Evolutionary conservation across 1,140 invertebrate species (phyloP).

Genomic region (Dinothrombium tinctorium): DNA sequence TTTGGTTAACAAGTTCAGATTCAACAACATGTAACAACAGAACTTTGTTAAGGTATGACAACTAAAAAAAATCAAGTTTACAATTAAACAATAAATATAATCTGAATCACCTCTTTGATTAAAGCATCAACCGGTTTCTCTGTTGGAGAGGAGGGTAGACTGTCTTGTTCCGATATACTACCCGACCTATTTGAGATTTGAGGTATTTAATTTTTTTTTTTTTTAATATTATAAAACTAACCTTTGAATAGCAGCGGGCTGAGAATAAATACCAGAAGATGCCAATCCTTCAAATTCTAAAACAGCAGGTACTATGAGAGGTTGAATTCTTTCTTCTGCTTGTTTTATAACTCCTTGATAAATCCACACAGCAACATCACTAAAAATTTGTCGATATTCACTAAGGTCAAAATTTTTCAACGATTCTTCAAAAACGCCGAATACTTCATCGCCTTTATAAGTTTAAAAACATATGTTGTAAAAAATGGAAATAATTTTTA

Average conservation of each 20-base stretch:
- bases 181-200: neutral
- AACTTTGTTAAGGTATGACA: conserved; percentile 34
- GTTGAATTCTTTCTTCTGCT: conserved; percentile 55
- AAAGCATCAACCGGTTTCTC: conserved; percentile 9
- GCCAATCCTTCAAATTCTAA: conserved; percentile 58
- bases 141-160: conserved; percentile 3
- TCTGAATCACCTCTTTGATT: too few relatives aligned
- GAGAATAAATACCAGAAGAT: conserved; percentile 9
- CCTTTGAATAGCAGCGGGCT: conserved; percentile 6
- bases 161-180: conserved; percentile 1
- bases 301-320: conserved; percentile 63
- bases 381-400: conserved; percentile 55
- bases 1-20: conserved; percentile 41
- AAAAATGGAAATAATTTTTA: neutral
- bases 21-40: conserved; percentile 46
- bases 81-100: too few relatives aligned
- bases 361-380: conserved; percentile 65
- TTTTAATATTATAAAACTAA: too few relatives aligned
- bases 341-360: conserved; percentile 41
- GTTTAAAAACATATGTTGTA: neutral
- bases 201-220: too few relatives aligned
- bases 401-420: conserved; percentile 72
- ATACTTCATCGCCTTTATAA: conserved; percentile 5
- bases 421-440: conserved; percentile 41
- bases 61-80: too few relatives aligned